Evolutionary conservation across 2,797 vertebrate species (phyloP).

Genomic region (Pseudochirops corinnae): DNA sequence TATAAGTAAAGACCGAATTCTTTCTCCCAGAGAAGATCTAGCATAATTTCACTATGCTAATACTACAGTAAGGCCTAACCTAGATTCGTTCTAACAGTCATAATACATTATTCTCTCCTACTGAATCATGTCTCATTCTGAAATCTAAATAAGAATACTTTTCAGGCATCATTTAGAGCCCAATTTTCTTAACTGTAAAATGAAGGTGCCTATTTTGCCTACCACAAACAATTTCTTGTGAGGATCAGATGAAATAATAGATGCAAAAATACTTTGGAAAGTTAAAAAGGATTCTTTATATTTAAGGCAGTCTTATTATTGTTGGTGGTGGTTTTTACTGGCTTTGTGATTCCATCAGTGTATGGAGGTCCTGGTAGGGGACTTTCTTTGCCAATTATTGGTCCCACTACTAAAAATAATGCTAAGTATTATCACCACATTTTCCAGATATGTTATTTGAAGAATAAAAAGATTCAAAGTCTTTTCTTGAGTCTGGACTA

Average conservation of each 20-base stretch:
- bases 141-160: not conserved
- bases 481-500: slow-evolving; percentile 67
- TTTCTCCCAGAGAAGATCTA: slow-evolving; percentile 23
- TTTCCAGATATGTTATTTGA: slow-evolving; percentile 53
- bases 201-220: slow-evolving; percentile 13
- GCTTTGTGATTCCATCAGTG: not conserved
- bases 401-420: slow-evolving; percentile 20
- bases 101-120: not conserved
- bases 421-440: slow-evolving; percentile 60
- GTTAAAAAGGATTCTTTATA: slow-evolving; percentile 58
- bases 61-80: not conserved
- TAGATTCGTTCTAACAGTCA: not conserved
- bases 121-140: not conserved
- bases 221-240: not conserved
- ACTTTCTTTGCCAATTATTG: slow-evolving; percentile 54
- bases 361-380: not conserved
- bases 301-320: not conserved
- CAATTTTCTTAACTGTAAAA: slow-evolving; percentile 33
- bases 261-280: slow-evolving; percentile 53
- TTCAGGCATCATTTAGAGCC: slow-evolving; percentile 45
- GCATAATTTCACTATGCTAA: not conserved
- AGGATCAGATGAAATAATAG: slow-evolving; percentile 18
- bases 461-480: slow-evolving; percentile 33
- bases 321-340: not conserved
- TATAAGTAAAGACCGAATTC: slow-evolving; percentile 23